Base-by-base conservation (phyloP, 37 sponge, comb jelly and placozoan genomes). In the Geodia barretti region DNA sequence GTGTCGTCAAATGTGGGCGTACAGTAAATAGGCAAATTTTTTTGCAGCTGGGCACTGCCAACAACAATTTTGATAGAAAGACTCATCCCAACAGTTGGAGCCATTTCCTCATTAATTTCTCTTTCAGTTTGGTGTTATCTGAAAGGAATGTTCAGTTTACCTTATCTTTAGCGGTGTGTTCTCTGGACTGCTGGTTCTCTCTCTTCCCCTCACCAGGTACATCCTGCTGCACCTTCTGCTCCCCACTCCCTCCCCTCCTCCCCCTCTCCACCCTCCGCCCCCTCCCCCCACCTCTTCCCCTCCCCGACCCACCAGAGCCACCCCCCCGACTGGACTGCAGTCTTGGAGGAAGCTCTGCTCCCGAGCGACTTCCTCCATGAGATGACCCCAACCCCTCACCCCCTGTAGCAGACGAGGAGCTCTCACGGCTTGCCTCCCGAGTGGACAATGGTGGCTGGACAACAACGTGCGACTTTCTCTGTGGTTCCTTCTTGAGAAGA, bases 351-450 rank as follows among this genome's bases (percentile, higher is more conserved):
- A 47, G 54, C n/a, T n/a, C n/a, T n/a, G n/a, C n/a, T n/a, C n/a
- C n/a, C n/a, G n/a, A n/a, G n/a, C n/a, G n/a, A n/a, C n/a, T n/a
- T n/a, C n/a, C n/a, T n/a, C n/a, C n/a, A n/a, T n/a, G n/a, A n/a
- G n/a, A n/a, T n/a, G n/a, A n/a, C n/a, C n/a, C n/a, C n/a, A n/a
- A n/a, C n/a, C n/a, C n/a, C n/a, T n/a, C n/a, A n/a, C n/a, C n/a
- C n/a, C n/a, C n/a, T n/a, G n/a, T n/a, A n/a, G n/a, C 8, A 65
- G 36, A 30, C 75, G 64, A 64, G 75, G 83, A 20, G 75, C 67
- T 4, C 64, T 62, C 64, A n/a, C 26, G 24, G 26, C 17, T 19
- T 58, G 60, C 60, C n/a, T n/a, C n/a, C n/a, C n/a, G n/a, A n/a
- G n/a, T n/a, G n/a, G n/a, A 20, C 17, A 58, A 11, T 62, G 26